Base-by-base conservation (phyloP, 2,888 invertebrate genomes). In the Rhyacophila evoluta region DNA sequence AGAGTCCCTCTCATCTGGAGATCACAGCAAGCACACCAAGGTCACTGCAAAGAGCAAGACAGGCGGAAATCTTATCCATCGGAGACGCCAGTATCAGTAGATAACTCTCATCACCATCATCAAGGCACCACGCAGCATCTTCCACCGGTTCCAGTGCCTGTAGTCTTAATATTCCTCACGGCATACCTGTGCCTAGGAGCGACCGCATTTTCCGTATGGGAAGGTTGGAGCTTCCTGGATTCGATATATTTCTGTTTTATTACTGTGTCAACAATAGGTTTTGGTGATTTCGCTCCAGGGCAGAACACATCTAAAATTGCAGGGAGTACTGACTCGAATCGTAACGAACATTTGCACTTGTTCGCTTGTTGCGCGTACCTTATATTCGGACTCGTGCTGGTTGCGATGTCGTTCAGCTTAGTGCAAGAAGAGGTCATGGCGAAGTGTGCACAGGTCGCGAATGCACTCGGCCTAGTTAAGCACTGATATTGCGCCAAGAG, bases 221-320 rank as follows among this genome's bases (percentile, higher is more conserved):
- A 94, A 85, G 93, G 93, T 84, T 95, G 95, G 94, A 93, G 92
- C 79, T 93, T 95, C 85, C 89, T 95, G 68, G 95, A 96, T 85
- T 94, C 95, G 5, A 93, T 94, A 2, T 96, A 95, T 87, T 95
- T 95, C 87, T 95, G 95, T 85, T 96, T 96, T 86, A 94, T 95
- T 82, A 95, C 95, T 1, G 88, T 96, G 83, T 93, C 95, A 0
- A 96, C 96, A 1, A 95, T 96, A 80, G 95, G 95, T 38, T 94
- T 95, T 83, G 95, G 95, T 2, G 95, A 95, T 85, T 91, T 94
- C 83, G 91, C 94, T 77, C 95, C 95, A 0, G 25, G 92, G 91
- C 79, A 90, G 90, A 79, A 83, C 88, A 88, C 88, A 8, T 86
- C 88, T 2, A 89, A 89, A 85, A 88, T 86, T 72, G 89, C 83